Evolutionary conservation across 1,140 invertebrate genomes (phyloP).

Genomic region (Drosophila punjabiensis): DNA sequence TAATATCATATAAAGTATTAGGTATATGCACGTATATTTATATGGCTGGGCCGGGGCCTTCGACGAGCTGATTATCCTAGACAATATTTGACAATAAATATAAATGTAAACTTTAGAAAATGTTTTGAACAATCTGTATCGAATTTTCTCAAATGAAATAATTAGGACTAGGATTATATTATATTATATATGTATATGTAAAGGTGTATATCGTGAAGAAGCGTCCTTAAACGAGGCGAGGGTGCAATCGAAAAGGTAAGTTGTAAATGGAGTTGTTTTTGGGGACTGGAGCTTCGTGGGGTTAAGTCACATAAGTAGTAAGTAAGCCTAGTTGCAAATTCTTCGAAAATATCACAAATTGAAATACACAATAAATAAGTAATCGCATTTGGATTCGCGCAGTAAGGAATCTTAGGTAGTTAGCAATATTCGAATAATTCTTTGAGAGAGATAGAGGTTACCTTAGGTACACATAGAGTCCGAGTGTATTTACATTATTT

Average conservation of each 20-base stretch:
- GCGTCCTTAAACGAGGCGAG: constrained; percentile 53
- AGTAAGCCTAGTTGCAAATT: constrained; percentile 77
- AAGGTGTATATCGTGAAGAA: constrained; percentile 42
- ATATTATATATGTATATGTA: constrained; percentile 30
- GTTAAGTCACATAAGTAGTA: constrained; percentile 77
- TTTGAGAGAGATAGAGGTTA: constrained; percentile 69
- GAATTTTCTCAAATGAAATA: constrained; percentile 31
- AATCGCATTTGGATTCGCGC: constrained; percentile 65
- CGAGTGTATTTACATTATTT: constrained; percentile 70
- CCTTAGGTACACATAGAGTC: constrained; percentile 68
- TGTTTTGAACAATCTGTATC: constrained; percentile 44
- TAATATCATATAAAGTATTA: constrained; percentile 41
- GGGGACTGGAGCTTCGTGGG: constrained; percentile 53
- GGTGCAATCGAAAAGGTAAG: constrained; percentile 48
- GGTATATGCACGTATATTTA: constrained; percentile 17
- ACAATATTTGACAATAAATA: constrained; percentile 41
- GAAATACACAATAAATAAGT: constrained; percentile 81
- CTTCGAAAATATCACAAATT: constrained; percentile 84
- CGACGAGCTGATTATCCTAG: constrained; percentile 57
- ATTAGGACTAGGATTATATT: constrained; percentile 20
- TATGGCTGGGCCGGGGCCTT: constrained; percentile 47
- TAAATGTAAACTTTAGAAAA: constrained; percentile 46
- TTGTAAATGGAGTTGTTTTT: constrained; percentile 32
- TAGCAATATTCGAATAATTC: constrained; percentile 53
- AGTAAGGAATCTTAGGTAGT: constrained; percentile 66